A percentile compares a stretch with the other conserved stretches of the same genome.
Evolutionary conservation across 2,888 invertebrate genomes (phyloP).

Genomic region (Cheilosia vernalis): DNA sequence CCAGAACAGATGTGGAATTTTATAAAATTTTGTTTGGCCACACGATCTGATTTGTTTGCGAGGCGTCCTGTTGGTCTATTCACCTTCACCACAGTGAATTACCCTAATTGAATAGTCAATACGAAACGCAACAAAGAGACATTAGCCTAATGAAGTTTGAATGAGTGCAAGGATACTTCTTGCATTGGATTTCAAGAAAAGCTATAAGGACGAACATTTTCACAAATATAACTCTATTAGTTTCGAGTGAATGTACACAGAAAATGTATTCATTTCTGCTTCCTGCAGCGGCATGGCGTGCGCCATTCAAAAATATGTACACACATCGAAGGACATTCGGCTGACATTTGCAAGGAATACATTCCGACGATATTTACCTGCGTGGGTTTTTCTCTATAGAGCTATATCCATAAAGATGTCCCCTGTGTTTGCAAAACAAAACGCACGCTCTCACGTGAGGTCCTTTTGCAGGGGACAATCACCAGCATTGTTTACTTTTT

Average conservation of each 20-base stretch:
- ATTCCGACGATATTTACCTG: conserved; percentile 45
- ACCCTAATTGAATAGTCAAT: conserved; percentile 73
- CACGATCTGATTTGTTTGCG: conserved; percentile 63
- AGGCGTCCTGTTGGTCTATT: conserved; percentile 45
- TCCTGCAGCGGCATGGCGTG: conserved; percentile 70
- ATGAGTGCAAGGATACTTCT: conserved; percentile 60
- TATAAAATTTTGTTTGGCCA: conserved; percentile 46
- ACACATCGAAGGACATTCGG: conserved; percentile 63
- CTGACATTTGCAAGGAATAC: conserved; percentile 58
- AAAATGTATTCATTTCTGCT: conserved; percentile 43
- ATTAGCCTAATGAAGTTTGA: conserved; percentile 71
- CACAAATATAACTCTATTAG: conserved; percentile 62
- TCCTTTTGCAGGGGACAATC: conserved; percentile 56
- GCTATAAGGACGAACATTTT: conserved; percentile 23
- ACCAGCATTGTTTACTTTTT: conserved; percentile 76
- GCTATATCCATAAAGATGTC: conserved; percentile 48
- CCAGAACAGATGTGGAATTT: conserved; percentile 55
- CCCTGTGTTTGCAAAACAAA: conserved; percentile 73
- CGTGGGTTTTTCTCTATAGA: conserved; percentile 27
- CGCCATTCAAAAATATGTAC: conserved; percentile 61
- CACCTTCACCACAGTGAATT: conserved; percentile 60
- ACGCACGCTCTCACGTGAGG: conserved; percentile 72
- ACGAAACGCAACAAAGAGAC: conserved; percentile 60
- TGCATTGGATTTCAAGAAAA: conserved; percentile 16
- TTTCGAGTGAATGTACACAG: conserved; percentile 51